Percentiles rank a stretch among this genome's conserved stretches.
phyloP scores from a whole-genome alignment of 1,140 invertebrate species.

The Berghia stephanieae region DNA sequence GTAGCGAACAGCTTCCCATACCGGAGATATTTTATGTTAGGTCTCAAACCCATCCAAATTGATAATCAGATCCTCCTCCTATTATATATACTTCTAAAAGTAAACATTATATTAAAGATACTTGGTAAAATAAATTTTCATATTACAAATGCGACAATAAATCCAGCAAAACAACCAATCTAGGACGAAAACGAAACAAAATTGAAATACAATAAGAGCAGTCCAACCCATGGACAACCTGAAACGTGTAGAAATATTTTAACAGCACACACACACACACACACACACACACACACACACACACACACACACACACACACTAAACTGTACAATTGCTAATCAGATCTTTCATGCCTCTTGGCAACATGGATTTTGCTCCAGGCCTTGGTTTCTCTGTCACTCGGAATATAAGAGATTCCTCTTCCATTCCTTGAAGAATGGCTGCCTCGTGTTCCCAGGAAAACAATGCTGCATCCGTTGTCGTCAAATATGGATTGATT shows the following conservation, averaged over 20 bases:
- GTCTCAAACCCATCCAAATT: too few species aligned
- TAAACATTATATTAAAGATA: not conserved
- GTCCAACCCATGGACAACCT: too few species aligned
- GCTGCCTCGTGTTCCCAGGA: constrained; percentile 56
- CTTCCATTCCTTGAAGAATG: constrained; percentile 46
- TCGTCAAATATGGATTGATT: constrained; percentile 56
- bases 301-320: not conserved
- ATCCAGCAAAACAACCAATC: not conserved
- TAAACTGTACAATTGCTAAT: constrained; percentile 1
- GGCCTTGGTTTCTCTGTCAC: constrained; percentile 45
- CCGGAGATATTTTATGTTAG: too few species aligned
- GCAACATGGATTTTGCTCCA: constrained; percentile 52
- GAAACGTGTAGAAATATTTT: too few species aligned
- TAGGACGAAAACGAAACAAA: not conserved
- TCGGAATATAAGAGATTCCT: constrained; percentile 46
- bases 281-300: not conserved
- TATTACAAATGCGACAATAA: not conserved
- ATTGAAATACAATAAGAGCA: too few species aligned
- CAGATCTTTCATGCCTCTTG: constrained; percentile 46
- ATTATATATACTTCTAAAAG: not conserved
- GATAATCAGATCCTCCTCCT: too few species aligned
- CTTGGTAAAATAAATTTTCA: not conserved
- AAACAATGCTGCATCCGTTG: constrained; percentile 59
- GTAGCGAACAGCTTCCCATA: too few species aligned
- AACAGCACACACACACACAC: not conserved